These are phyloP conservation scores for Dendrolimus punctatus DNA, from an alignment of 1,140 invertebrate genomes.

Conservation along the genomic window DNA sequence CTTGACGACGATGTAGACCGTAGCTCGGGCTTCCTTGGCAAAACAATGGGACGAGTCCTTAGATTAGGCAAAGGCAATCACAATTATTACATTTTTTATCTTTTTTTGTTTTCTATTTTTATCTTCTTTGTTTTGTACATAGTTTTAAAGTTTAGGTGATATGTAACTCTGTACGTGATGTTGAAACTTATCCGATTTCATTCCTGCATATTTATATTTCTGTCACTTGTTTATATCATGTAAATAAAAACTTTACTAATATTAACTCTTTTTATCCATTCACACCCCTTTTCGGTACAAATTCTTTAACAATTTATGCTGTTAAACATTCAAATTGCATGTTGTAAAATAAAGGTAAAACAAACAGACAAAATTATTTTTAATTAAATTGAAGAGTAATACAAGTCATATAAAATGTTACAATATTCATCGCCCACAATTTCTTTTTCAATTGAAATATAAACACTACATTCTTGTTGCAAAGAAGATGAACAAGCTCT, in stretches of 20 bases:
- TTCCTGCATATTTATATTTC: conserved; percentile 15
- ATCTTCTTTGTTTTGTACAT: conserved; percentile 89
- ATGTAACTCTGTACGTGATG: conserved; percentile 8
- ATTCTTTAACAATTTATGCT: too few relatives aligned
- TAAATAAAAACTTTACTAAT: conserved; percentile 12
- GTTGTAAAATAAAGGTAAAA: too few relatives aligned
- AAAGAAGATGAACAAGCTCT: conserved; percentile 29
- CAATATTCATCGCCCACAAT: conserved; percentile 36
- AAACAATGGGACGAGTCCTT: conserved; percentile 85
- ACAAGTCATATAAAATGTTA: conserved; percentile 39
- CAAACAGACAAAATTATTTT: too few relatives aligned
- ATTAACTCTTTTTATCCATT: background rate
- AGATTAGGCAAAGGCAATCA: conserved; percentile 85
- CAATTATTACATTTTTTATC: conserved; percentile 88
- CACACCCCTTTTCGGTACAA: background rate
- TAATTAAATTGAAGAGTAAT: conserved; percentile 2
- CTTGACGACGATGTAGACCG: conserved; percentile 91
- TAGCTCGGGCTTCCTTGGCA: conserved; percentile 85
- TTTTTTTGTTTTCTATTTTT: conserved; percentile 87
- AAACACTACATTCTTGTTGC: conserved; percentile 29
- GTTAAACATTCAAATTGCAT: too few relatives aligned
- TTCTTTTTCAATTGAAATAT: conserved; percentile 33
- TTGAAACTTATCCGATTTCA: conserved; percentile 10
- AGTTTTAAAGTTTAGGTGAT: conserved; percentile 84
- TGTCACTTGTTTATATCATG: conserved; percentile 10